Base-by-base conservation (phyloP, 2,113 vertebrate species). In the Ibidorhyncha struthersii region DNA sequence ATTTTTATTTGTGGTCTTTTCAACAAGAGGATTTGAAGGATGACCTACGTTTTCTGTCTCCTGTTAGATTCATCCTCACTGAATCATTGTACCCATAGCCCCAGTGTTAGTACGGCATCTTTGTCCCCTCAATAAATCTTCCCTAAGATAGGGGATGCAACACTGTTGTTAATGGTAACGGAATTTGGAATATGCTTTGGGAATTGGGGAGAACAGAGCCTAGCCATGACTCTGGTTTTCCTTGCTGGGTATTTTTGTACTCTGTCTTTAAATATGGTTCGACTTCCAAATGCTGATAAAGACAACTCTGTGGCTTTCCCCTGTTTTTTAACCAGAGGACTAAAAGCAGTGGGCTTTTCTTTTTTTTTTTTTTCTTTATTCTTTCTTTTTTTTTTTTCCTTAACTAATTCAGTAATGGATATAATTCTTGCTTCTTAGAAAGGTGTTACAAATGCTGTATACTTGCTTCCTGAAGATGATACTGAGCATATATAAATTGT, bases 381-480 rank as follows among this genome's bases (percentile, higher is more conserved):
- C 32, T 27, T 70, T 70, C 23, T 59, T 50, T 77, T 70, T 26
- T 59, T 50, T 77, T 55, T 19, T 32, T 0, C 1, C 14, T 53
- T 53, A 36, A 53, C 3, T 61, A 71, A 65, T 80, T 82, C 29
- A 26, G 53, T 86, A 47, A 65, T 45, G 52, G 58, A 12, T 92
- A 40, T 81, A 95, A 71, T 53, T 95, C 56, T 72, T 80, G 82
- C 65, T 83, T 93, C 79, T 86, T 95, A 87, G 93, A 90, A 86
- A 55, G 88, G 38, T 77, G 74, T 80, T 93, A 71, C 69, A 79
- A 69, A 95, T 95, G 73, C 81, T 84, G 93, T 96, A 82, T 65
- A 88, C 92, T 86, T 94, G 95, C 90, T 98, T 96, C 87, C 86
- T 86, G 90, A 89, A 88, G 73, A 95, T 69, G 92, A 86, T 94